phyloP scores from a whole-genome alignment of 2,797 vertebrate genomes.

The Myotis planiceps region DNA sequence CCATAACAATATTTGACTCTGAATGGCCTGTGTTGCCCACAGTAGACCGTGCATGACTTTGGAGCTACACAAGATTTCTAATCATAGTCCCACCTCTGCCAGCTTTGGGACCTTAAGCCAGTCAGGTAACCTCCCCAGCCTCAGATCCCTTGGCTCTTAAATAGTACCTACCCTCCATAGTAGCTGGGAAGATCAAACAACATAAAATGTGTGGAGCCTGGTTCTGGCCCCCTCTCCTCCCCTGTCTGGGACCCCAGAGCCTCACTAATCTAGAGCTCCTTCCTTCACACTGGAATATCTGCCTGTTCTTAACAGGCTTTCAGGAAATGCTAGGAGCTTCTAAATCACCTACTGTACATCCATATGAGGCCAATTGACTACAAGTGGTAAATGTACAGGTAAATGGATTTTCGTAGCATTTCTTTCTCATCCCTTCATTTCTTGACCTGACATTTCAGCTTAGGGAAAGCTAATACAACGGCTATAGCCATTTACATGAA shows the following conservation, averaged over 20 bases:
- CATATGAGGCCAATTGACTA: background rate
- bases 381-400: background rate
- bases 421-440: background rate
- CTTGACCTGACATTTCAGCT: background rate
- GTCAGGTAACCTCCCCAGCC: background rate
- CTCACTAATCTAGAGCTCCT: background rate
- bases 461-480: constrained; percentile 31
- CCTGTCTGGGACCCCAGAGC: background rate
- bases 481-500: background rate
- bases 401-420: background rate
- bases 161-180: background rate
- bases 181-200: background rate
- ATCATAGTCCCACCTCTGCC: background rate
- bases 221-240: background rate
- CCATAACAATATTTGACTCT: background rate
- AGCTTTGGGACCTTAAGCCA: background rate
- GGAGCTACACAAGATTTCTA: background rate
- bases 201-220: background rate
- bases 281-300: background rate
- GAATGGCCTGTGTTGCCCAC: background rate
- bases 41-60: background rate
- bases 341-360: background rate
- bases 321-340: background rate
- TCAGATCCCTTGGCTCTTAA: background rate
- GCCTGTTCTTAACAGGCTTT: background rate